A percentile compares a stretch with the other conserved stretches of the same genome.
Evolutionary conservation across 2,113 vertebrate species (phyloP).

Genomic region (Geococcyx californianus): DNA sequence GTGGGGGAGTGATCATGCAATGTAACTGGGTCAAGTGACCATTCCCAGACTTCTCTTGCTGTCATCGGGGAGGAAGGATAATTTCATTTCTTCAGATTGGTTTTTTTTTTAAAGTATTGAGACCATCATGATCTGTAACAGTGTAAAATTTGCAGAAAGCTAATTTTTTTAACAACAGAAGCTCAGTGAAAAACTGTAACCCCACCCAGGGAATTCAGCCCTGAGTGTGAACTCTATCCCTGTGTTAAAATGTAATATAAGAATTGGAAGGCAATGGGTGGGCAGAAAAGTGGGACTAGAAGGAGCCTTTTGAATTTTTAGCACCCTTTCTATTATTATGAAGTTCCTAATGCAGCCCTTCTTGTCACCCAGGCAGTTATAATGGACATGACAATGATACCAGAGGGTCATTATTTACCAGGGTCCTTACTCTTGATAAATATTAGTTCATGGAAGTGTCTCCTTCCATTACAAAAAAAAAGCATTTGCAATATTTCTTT

Average conservation of each 20-base stretch:
- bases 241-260: not conserved
- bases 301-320: not conserved
- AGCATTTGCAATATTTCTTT: not conserved
- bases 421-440: not conserved
- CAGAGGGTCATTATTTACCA: not conserved
- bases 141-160: not conserved
- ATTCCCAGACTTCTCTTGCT: not conserved
- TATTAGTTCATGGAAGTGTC: not conserved
- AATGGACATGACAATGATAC: not conserved
- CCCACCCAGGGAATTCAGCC: not conserved
- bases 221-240: not conserved
- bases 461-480: not conserved
- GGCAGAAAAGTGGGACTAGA: not conserved
- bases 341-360: not conserved
- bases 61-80: rapidly evolving
- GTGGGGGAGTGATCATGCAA: not conserved
- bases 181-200: not conserved
- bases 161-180: not conserved
- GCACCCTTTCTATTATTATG: not conserved
- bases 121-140: not conserved
- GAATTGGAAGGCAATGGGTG: not conserved
- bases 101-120: not conserved
- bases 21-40: rapidly evolving
- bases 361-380: not conserved
- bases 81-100: not conserved